Base-by-base conservation (phyloP, 2,113 vertebrate species). In the Colossoma macropomum region DNA sequence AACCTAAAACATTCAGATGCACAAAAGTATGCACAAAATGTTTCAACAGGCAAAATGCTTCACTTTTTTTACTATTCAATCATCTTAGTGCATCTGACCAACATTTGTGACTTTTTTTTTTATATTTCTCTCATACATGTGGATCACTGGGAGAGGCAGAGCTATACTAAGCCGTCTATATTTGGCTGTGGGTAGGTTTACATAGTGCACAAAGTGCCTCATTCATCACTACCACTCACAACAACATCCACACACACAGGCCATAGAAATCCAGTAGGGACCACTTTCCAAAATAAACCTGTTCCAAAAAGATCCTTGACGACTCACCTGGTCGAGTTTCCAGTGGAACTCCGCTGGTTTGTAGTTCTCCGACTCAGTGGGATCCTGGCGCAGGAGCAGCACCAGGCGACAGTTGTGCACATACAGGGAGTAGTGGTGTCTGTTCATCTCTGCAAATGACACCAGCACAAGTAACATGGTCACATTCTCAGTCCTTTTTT, bases 341-440 rank as follows among this genome's bases (percentile, higher is more conserved):
- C 98, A 99, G 93, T 99, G 98, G 75, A 99, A 99, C 82, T 99
- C 98, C 0, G 98, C 97, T 2, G 98, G 97, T 85, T 93, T 96
- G 90, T 97, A 98, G 5, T 92, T 93, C 76, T 96, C 97, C 0
- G 95, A 95, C 84, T 96, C 95, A 0, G 94, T 90, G 0, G 97
- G 96, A 0, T 98, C 97, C 89, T 99, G 97, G 23, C 97, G 97
- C 77, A 99, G 93, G 38, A 99, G 97, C 83, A 99, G 95, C 11
- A 97, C 93, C 0, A 99, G 93, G 2, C 96, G 93, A 89, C 98
- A 99, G 92, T 95, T 99, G 86, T 99, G 97, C 11, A 98, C 92
- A 0, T 97, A 99, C 1, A 99, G 93, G 0, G 96, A 93, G 75
- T 96, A 99, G 86, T 97, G 97, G 87, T 99, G 98, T 59, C 98